Evolutionary conservation across 1,140 invertebrate species (phyloP), one percentile per base, ranked within the genome.

Genomic region (Drosophila sproati): DNA sequence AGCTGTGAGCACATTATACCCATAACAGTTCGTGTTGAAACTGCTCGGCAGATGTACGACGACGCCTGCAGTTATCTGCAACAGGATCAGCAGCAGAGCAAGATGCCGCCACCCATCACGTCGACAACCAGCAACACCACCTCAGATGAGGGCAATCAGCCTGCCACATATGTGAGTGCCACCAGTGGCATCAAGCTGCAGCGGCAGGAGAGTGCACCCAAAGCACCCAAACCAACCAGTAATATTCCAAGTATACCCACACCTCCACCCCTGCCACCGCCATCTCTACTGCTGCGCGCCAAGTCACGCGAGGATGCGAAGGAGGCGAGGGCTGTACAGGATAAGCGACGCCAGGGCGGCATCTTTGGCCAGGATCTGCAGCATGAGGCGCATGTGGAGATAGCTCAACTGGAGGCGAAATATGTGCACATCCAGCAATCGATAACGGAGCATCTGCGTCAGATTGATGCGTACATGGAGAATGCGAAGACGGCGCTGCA

Each of bases 381-480:
- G 67, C 85, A 85, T 28, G 77, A 76, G 62, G 78, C 81, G 3
- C 85, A 86, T 41, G 45, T 78, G 45, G 91, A 92, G 70, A 91
- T 92, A 37, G 81, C 90, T 3, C 79, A 88, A 6, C 67, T 92
- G 45, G 91, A 91, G 70, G 83, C 91, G 6, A 92, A 92, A 69
- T 92, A 91, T 56, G 91, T 78, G 2, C 78, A 89, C 51, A 92
- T 92, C 8, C 91, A 92, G 59, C 82, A 92, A 57, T 92, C 91
- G n/a, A 92, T 92, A 51, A 76, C 86, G 8, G 89, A 91, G 68
- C 91, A 92, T 54, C 76, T 92, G 35, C 77, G 78, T 55, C 88
- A 91, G 64, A 92, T 92, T 7, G 91, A 92, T 61, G 67, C 86
- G 3, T 92, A 92, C 39, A 92, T 92, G 89, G 82, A 91, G 60